Percentiles rank a stretch among this genome's conserved stretches.
Evolutionary conservation across 1,140 invertebrate genomes (phyloP).

Genomic region (Penaeus chinensis): DNA sequence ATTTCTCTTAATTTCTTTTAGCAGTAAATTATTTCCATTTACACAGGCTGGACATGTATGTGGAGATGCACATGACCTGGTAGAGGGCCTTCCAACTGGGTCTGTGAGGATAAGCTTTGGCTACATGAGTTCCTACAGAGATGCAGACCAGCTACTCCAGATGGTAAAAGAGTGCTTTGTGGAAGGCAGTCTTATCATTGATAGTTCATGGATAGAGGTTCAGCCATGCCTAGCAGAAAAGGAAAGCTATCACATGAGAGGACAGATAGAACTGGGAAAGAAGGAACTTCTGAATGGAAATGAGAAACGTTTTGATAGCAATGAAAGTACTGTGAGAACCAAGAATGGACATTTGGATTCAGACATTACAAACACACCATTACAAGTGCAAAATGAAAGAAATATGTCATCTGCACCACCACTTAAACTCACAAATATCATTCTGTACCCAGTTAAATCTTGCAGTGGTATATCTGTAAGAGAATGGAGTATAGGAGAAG

Average conservation of each 20-base stretch:
- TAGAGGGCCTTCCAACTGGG: conserved; percentile 91
- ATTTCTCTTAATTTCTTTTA: no score
- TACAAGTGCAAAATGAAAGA: not conserved
- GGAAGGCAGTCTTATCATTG: conserved; percentile 47
- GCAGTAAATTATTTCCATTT: no score
- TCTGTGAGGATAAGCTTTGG: conserved; percentile 93
- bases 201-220: conserved; percentile 44
- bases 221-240: conserved; percentile 67
- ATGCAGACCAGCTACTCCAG: conserved; percentile 79
- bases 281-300: not conserved
- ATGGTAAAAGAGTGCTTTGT: conserved; percentile 79
- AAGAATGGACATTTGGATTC: no score
- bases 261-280: not conserved
- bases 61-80: conserved; percentile 88
- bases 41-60: conserved; percentile 87
- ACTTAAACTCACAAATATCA: conserved; percentile 75
- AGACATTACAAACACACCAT: no score
- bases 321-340: not conserved
- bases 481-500: conserved; percentile 79
- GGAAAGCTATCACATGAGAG: conserved; percentile 67
- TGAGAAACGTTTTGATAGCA: not conserved
- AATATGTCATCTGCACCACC: no score
- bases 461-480: conserved; percentile 78
- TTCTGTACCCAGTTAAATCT: conserved; percentile 94
- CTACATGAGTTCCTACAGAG: conserved; percentile 83